Evolutionary conservation across 2,113 vertebrate species (phyloP), one percentile per base, ranked within the genome.

Genomic region (Dissostichus mawsoni): DNA sequence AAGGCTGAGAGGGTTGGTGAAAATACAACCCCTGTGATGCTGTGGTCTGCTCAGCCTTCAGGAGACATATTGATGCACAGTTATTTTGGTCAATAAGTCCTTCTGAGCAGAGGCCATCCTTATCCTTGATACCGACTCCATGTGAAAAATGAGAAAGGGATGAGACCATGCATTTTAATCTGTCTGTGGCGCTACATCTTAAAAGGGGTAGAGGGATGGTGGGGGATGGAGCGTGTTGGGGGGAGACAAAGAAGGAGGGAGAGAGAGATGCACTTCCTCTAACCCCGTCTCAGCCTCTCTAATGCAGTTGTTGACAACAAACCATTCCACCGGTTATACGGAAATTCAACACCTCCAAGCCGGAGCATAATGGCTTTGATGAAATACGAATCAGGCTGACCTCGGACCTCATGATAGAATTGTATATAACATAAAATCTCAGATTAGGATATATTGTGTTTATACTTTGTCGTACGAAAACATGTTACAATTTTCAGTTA

Each of bases 31-130:
- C 77, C 78, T 87, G 86, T 89, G 89, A 90, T 74, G 86, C 88
- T 69, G 69, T 81, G 83, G 87, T 82, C 88, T 80, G 81, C 89
- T 88, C 84, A 92, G 94, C 90, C 93, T 94, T 92, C 86, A 81
- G 92, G 92, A 90, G 92, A 92, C 87, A 85, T 94, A 94, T 94
- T 94, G 93, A 94, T 88, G 90, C 91, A 91, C 81, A 83, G 91
- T 92, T 94, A 93, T 95, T 95, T 94, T 92, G 89, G 93, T 95
- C 95, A 95, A 94, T 95, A 94, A 91, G 90, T 94, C 92, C 85
- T 87, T 94, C 92, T 94, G 87, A 93, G 93, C 80, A 90, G 85
- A 93, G 87, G 87, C 90, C 89, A 90, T 93, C 90, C 93, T 95
- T 91, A 93, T 94, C 92, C 93, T 92, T 92, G 92, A 91, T 86